These are phyloP conservation scores for Drosophila neocordata DNA, from an alignment of 1,140 invertebrate genomes.

Conservation along the genomic window DNA sequence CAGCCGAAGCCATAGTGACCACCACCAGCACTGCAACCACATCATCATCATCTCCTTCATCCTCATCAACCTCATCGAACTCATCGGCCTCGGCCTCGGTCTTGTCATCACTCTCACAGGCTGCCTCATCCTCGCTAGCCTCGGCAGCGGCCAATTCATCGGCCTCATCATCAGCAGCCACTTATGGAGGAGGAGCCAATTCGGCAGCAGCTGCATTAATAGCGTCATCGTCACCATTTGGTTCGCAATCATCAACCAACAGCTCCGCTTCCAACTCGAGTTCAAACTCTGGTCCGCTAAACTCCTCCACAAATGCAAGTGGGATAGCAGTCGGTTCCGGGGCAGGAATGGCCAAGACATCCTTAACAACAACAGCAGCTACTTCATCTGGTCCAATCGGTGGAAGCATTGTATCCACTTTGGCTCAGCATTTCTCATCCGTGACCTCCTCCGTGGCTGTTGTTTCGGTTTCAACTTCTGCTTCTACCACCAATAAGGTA, in stretches of 20 bases:
- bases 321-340: not conserved
- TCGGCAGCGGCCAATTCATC: conserved; percentile 58
- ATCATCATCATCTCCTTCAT: conserved; percentile 69
- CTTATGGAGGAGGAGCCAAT: conserved; percentile 65
- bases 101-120: conserved; percentile 67
- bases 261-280: not conserved
- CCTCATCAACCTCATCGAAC: conserved; percentile 71
- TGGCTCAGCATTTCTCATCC: conserved; percentile 76
- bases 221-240: conserved; percentile 59
- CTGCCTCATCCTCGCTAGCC: conserved; percentile 51
- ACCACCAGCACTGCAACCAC: conserved; percentile 25
- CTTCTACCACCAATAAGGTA: conserved; percentile 48
- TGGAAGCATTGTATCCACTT: conserved; percentile 67
- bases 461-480: conserved; percentile 32
- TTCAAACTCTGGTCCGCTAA: conserved; percentile 51
- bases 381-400: conserved; percentile 7
- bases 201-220: conserved; percentile 66
- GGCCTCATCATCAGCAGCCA: conserved; percentile 62
- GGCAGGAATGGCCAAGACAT: conserved; percentile 48
- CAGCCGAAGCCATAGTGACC: conserved; percentile 44
- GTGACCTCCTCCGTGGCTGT: conserved; percentile 43
- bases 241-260: conserved; percentile 67
- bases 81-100: conserved; percentile 69
- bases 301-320: conserved; percentile 30
- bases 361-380: conserved; percentile 24